These are phyloP conservation scores for Furnarius figulus DNA, from an alignment of 2,113 vertebrate genomes.

Conservation along the genomic window DNA sequence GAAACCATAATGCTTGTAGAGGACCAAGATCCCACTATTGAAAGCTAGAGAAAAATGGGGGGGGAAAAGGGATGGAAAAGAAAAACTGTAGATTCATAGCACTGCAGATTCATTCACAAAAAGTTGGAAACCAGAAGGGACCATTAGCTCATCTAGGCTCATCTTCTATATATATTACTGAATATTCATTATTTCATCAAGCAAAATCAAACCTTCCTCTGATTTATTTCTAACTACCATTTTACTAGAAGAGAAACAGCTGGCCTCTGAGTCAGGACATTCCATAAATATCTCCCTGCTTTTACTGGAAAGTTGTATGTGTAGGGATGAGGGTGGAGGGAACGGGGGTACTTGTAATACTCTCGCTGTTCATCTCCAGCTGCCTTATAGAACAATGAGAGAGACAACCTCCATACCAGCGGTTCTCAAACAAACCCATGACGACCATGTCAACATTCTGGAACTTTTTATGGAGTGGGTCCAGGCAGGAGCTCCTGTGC, in stretches of 20 bases:
- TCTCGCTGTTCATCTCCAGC: constrained; percentile 45
- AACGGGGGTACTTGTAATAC: not conserved
- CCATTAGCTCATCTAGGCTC: constrained; percentile 59
- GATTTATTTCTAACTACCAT: constrained; percentile 71
- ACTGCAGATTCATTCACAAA: constrained; percentile 55
- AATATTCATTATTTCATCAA: constrained; percentile 69
- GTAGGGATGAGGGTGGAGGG: constrained; percentile 35
- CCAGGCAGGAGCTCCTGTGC: not conserved
- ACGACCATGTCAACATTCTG: fast-evolving
- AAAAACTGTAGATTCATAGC: not conserved
- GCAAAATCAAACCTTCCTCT: constrained; percentile 66
- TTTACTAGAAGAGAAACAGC: constrained; percentile 72
- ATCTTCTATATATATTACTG: constrained; percentile 65
- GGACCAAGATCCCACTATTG: constrained; percentile 10
- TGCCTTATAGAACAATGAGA: constrained; percentile 18
- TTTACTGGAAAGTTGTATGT: constrained; percentile 49
- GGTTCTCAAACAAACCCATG: not conserved
- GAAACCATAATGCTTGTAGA: not conserved
- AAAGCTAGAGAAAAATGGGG: not conserved
- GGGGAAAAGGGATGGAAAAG: not conserved
- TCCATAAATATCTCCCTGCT: constrained; percentile 69
- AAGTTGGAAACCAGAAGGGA: constrained; percentile 44
- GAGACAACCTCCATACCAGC: not conserved
- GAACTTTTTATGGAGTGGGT: not conserved
- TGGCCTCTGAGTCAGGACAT: constrained; percentile 69